Conservation (phyloP, 64 coral and sea anemone species). For the Pocillopora damicornis region DNA sequence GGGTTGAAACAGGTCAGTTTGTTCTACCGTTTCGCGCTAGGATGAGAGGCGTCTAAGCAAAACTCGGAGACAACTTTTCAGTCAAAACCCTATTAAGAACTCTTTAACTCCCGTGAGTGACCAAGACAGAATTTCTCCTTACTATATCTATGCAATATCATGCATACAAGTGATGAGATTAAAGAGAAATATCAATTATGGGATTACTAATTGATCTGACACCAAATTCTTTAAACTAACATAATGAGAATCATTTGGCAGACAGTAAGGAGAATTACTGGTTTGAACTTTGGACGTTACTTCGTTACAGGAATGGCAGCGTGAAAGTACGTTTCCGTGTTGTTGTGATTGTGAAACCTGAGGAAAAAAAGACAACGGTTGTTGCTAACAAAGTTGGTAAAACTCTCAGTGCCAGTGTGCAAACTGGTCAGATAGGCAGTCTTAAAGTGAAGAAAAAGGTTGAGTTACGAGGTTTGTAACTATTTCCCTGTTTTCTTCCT, state of each 20-base stretch:
- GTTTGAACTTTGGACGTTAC: background rate
- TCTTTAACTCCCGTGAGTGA: no score
- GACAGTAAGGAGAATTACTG: background rate
- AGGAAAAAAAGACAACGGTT: constrained; percentile 5
- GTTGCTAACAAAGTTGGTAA: constrained; percentile 63
- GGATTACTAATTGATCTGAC: no score
- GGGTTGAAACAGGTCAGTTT: no score
- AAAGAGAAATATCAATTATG: no score
- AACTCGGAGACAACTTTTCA: no score
- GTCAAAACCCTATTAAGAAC: no score
- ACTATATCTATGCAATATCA: no score
- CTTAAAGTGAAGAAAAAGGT: constrained; percentile 53
- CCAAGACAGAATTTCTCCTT: background rate
- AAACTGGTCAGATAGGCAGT: constrained; percentile 59
- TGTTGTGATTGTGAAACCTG: constrained; percentile 46
- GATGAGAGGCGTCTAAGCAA: no score
- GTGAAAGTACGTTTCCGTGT: constrained; percentile 75
- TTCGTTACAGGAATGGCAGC: constrained; percentile 61
- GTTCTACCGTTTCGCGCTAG: no score
- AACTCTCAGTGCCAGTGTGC: constrained; percentile 41
- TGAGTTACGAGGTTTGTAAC: constrained; percentile 56
- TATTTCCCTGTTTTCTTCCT: background rate
- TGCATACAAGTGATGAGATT: no score
- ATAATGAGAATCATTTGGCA: no score
- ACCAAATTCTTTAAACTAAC: no score